phyloP scores from a whole-genome alignment of 37 sponge, comb jelly and placozoan genomes.

The Hormiphora californensis region DNA sequence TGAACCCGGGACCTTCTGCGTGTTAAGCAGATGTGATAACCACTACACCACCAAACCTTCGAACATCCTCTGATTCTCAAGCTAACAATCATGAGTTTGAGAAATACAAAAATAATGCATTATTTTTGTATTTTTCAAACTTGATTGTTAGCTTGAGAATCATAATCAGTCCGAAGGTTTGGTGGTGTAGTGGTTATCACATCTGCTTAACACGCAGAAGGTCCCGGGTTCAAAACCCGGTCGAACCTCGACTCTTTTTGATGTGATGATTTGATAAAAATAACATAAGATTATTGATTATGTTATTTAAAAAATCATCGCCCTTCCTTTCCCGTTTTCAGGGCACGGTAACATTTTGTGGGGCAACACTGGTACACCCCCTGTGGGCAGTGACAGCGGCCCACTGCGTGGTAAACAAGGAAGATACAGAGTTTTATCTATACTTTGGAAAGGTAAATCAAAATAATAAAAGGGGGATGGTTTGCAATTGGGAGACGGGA shows the following conservation, averaged over 20 bases:
- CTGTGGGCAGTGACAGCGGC: slow-evolving; percentile 42
- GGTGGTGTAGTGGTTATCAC: slow-evolving; percentile 57
- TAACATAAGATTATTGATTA: too few relatives aligned
- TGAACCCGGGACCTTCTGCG: slow-evolving; percentile 57
- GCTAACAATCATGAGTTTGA: neutral
- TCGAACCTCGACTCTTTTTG: slow-evolving; percentile 51
- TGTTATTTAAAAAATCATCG: too few relatives aligned
- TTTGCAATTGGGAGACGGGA: too few relatives aligned
- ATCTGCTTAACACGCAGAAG: slow-evolving; percentile 57
- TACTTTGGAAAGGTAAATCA: too few relatives aligned
- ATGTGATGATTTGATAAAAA: too few relatives aligned
- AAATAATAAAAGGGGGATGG: too few relatives aligned
- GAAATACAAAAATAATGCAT: neutral
- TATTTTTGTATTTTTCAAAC: neutral
- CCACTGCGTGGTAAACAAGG: neutral
- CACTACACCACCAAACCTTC: slow-evolving; percentile 55
- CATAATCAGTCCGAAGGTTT: neutral
- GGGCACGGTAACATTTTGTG: neutral
- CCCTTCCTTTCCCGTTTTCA: neutral
- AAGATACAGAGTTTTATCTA: too few relatives aligned
- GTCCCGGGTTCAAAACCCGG: slow-evolving; percentile 57
- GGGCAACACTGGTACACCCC: slow-evolving; percentile 13
- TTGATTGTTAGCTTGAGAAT: neutral
- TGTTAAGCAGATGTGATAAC: slow-evolving; percentile 57
- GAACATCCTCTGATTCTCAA: neutral